Base-by-base conservation (phyloP, 2,888 invertebrate genomes). In the Drosophila hamatofila region DNA sequence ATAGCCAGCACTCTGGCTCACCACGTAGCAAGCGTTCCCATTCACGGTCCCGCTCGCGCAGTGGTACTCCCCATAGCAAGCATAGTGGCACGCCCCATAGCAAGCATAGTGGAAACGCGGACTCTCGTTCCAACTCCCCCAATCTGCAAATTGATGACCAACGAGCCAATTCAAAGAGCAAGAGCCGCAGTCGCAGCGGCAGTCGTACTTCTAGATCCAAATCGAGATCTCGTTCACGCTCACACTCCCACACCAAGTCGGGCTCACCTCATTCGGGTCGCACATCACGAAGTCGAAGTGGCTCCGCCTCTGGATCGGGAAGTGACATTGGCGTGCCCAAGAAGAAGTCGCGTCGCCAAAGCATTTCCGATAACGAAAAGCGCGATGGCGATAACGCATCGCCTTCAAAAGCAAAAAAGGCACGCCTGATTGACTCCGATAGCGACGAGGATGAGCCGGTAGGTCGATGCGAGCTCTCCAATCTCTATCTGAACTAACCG, bases 391-490 rank as follows among this genome's bases (percentile, higher is more conserved):
- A 90, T 90, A 71, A 73, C n/a, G 80, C 44, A 21, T 63, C 82
- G 3, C 64, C 75, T 0, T 56, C 75, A 72, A 95, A 95, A 78
- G 92, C 94, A 11, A 95, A 94, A 89, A 94, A 94, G 72, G 92
- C 93, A 12, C 92, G 93, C 0, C 84, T 95, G 2, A 94, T 96
- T 8, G 96, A 95, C 83, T 94, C 96, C 0, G 97, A 96, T 74
- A 97, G 96, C 78, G 95, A 95, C 70, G 96, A 96, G 52, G 95
- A 95, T 12, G 94, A 94, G 48, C 92, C 81, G 77, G 91, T 91
- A 54, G 49, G 58, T 7, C 18, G 25, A 58, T 14, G 0, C 9
- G 2, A 6, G 12, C n/a, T 11, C 6, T 16, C 11, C n/a, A 21
- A 23, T 12, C 16, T 30, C 25, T 21, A 12, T 1, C 4, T 23